Base-by-base conservation (phyloP, 1,140 invertebrate species). In the Heliconius melpomene region DNA sequence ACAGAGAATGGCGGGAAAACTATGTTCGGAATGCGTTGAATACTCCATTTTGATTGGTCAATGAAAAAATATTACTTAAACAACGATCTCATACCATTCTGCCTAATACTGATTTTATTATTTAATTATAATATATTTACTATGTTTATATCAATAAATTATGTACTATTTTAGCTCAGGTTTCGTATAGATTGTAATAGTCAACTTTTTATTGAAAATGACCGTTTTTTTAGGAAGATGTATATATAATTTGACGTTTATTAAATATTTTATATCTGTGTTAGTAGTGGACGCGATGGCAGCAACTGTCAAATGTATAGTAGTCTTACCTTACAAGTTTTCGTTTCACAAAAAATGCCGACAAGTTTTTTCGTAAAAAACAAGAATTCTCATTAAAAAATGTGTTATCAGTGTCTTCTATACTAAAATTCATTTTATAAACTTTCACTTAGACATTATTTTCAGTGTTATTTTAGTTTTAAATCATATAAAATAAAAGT, bases 261-360 rank as follows among this genome's bases (percentile, higher is more conserved):
- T n/a, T 36, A 20, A 72, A 71, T 72, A 50, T 75, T 71, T 75
- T 66, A 46, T 60, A 72, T 70, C 72, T 77, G 75, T 75, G 50
- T 74, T 46, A 52, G 32, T n/a, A 20, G 70, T 50, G 79, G 80
- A 84, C 83, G 77, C 79, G 80, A 82, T 82, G 81, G 81, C 83
- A 79, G 78, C 29, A 79, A 71, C 79, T 83, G 81, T 82, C 81
- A 81, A 79, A 72, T 70, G 72, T 32, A 29, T 52, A 70, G 38
- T 46, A 52, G 50, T 20, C 50, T 20, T 73, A 77, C 75, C n/a
- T 72, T 81, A 74, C 78, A 83, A 81, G 71, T 83, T 83, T 85
- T 82, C 71, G 82, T 81, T 16, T 26, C 16, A 85, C 75, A 82
- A 85, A 85, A 85, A 85, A 84, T 75, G 82, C 84, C 84, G 84